Evolutionary conservation across 1,140 invertebrate genomes (phyloP).

Genomic region (Sinonovacula constricta): DNA sequence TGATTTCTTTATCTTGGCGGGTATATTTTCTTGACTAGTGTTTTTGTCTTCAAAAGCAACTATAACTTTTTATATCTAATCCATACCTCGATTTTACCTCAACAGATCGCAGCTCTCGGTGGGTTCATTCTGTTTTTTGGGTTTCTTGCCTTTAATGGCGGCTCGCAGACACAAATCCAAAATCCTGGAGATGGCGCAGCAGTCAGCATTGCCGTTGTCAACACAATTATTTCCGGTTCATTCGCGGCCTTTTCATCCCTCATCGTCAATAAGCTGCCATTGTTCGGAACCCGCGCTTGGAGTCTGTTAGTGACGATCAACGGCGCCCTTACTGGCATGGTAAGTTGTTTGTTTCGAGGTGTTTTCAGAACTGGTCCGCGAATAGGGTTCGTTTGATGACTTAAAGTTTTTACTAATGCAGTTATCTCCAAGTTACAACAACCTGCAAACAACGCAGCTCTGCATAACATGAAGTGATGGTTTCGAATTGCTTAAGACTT

Average conservation of each 20-base stretch:
- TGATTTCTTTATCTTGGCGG: no score
- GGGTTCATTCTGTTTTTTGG: constrained; percentile 82
- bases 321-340: constrained; percentile 81
- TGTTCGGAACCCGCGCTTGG: constrained; percentile 76
- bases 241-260: constrained; percentile 79
- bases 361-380: no score
- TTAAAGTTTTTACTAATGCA: no score
- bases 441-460: no score
- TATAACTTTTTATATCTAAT: background rate
- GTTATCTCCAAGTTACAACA: no score
- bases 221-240: constrained; percentile 81
- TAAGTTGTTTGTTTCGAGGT: no score
- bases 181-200: constrained; percentile 78
- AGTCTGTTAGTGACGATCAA: constrained; percentile 81
- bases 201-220: constrained; percentile 80
- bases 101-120: constrained; percentile 80
- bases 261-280: constrained; percentile 52
- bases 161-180: constrained; percentile 80
- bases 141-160: constrained; percentile 83
- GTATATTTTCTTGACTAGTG: background rate
- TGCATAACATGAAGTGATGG: no score
- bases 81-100: background rate
- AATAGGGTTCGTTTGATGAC: no score
- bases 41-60: background rate
- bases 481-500: no score